Conservation (phyloP, 2,888 invertebrate species). For the Oxytorus armatus region DNA sequence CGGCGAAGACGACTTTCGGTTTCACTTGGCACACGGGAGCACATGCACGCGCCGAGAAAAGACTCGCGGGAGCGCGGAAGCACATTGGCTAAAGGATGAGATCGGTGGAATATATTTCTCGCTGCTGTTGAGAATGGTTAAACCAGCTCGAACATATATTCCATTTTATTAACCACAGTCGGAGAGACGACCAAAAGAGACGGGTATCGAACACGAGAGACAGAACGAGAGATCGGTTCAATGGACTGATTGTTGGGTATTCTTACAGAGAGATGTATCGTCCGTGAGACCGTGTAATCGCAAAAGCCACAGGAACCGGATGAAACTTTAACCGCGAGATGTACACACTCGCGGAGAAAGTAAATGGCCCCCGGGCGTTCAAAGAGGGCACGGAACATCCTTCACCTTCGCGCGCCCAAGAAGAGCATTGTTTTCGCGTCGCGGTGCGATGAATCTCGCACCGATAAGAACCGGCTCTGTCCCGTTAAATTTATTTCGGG, state of each 20-base stretch:
- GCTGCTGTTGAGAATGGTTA: background rate
- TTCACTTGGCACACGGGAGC: slow-evolving; percentile 65
- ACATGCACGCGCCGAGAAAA: too few relatives aligned
- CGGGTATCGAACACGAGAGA: background rate
- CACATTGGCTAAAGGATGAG: background rate
- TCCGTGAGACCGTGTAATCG: slow-evolving; percentile 58
- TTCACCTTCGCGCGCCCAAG: too few relatives aligned
- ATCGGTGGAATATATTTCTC: background rate
- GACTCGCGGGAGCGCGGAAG: too few relatives aligned
- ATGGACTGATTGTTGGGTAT: slow-evolving; percentile 18
- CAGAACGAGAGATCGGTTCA: slow-evolving; percentile 21
- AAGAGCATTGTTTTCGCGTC: too few relatives aligned
- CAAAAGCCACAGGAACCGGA: slow-evolving; percentile 54
- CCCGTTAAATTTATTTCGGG: too few relatives aligned
- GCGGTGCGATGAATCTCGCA: too few relatives aligned
- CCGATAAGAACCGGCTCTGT: too few relatives aligned
- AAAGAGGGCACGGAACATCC: too few relatives aligned
- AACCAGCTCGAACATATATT: background rate
- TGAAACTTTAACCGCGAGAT: slow-evolving; percentile 32
- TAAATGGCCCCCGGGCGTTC: too few relatives aligned
- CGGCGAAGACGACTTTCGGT: slow-evolving; percentile 64
- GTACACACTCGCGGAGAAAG: too few relatives aligned
- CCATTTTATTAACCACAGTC: background rate
- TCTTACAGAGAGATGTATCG: slow-evolving; percentile 7
- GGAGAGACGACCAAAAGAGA: background rate